These are phyloP conservation scores for Drosophila melanica DNA, from an alignment of 1,140 invertebrate genomes.

Conservation along the genomic window DNA sequence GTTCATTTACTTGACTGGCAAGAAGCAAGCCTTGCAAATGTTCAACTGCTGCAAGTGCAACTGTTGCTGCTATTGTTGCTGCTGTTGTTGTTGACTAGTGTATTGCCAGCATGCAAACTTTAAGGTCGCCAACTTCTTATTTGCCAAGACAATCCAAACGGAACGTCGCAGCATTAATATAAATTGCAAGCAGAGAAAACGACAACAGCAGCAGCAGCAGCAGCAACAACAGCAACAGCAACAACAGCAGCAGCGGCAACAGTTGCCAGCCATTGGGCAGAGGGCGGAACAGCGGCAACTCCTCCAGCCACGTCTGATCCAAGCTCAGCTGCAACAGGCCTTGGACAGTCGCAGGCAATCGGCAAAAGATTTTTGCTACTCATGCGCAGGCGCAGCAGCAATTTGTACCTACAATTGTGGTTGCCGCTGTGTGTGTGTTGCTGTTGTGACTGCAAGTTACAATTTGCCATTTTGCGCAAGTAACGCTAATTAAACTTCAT, in stretches of 20 bases:
- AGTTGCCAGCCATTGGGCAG: conserved; percentile 17
- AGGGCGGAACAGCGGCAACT: conserved; percentile 40
- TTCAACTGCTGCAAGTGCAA: not conserved
- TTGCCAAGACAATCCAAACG: conserved; percentile 37
- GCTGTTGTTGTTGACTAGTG: conserved; percentile 18
- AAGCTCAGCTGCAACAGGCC: not conserved
- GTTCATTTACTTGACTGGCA: conserved; percentile 14
- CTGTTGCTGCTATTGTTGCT: not conserved
- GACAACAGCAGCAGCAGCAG: conserved; percentile 23
- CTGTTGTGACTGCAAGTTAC: conserved; percentile 54
- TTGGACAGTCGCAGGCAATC: conserved; percentile 1
- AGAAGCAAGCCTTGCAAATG: not conserved
- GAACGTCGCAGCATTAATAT: conserved; percentile 49
- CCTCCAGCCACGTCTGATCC: conserved; percentile 3
- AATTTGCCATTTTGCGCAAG: conserved; percentile 82
- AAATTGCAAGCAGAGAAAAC: conserved; percentile 50
- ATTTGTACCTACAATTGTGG: conserved; percentile 46
- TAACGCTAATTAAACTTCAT: conserved; percentile 83
- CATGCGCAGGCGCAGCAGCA: conserved; percentile 36
- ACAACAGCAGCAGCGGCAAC: conserved; percentile 18
- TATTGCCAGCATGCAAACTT: conserved; percentile 27
- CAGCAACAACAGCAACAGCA: too few relatives aligned
- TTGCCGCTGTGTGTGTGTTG: conserved; percentile 21
- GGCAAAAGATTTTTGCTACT: conserved; percentile 53
- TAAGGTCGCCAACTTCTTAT: conserved; percentile 29